Base-by-base conservation (phyloP, 2,797 vertebrate genomes). In the Urophycis tenuis region DNA sequence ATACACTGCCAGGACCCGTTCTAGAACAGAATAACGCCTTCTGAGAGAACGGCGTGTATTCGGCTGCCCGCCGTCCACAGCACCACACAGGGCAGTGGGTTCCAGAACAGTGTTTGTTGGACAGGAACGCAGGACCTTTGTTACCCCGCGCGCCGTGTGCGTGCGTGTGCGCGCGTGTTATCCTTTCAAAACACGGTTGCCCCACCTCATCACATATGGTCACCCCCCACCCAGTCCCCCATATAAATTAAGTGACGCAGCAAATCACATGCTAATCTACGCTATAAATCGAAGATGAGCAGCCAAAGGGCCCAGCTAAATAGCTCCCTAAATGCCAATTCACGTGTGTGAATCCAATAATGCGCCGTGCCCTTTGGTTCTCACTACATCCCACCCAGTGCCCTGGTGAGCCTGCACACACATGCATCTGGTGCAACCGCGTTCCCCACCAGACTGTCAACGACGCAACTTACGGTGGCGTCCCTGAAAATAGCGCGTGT, bases 51-150 rank as follows among this genome's bases (percentile, higher is more conserved):
- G 78, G n/a, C n/a, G 74, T 82, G 84, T 86, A 81, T 81, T 77
- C 73, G 75, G 53, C n/a, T 49, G 81, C 82, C 74, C 25, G 17
- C 71, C 9, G 90, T 91, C 82, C 82, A 85, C 88, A 89, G 81
- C 75, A 89, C 84, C 83, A 86, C 82, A 81, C 81, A 87, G 85
- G 79, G 81, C 75, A 75, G 87, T 84, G 90, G 83, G 33, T 90
- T 91, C 90, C 87, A 90, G 87, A 91, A 89, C 85, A 82, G 80
- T 89, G 87, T 91, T 91, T 91, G 89, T 90, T 89, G 82, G 84
- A 78, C 87, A 80, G 78, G 82, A 81, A 77, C 83, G 75, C 75
- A 85, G 85, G 77, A 80, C 82, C 77, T 91, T 92, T 92, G 89
- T 92, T 87, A 76, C n/a, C n/a, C n/a, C n/a, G 36, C 73, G 78